A percentile compares a stretch with the other conserved stretches of the same genome.
Conservation (phyloP, 2,797 vertebrate genomes). For the Myiothlypis coronata region DNA sequence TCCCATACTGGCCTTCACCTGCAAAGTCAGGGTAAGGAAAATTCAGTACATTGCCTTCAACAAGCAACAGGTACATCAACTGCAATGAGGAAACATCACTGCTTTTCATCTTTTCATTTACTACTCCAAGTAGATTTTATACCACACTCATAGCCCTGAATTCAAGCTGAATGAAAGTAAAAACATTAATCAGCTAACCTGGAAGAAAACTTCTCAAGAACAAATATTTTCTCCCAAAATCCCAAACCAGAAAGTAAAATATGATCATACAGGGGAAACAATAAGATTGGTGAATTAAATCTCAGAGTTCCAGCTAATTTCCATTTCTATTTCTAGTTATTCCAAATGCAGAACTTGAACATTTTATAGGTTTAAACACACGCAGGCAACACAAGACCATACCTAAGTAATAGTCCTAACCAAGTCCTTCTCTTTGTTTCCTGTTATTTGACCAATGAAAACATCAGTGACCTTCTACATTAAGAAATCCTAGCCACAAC, state of each 20-base stretch:
- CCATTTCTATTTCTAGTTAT: not conserved
- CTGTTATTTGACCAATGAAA: not conserved
- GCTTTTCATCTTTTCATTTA: not conserved
- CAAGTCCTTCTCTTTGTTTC: not conserved
- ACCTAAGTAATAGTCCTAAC: not conserved
- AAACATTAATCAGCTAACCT: not conserved
- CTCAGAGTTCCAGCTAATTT: not conserved
- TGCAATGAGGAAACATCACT: not conserved
- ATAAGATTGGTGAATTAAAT: not conserved
- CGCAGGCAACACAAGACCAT: not conserved
- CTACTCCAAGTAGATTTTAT: not conserved
- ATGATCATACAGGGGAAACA: not conserved
- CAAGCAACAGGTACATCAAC: not conserved
- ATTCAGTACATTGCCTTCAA: not conserved
- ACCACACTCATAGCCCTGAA: not conserved
- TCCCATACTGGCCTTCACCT: slow-evolving; percentile 99
- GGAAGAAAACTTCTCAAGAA: not conserved
- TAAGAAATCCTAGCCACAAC: not conserved
- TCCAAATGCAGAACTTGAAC: not conserved
- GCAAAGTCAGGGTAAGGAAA: not conserved
- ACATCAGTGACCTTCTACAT: not conserved
- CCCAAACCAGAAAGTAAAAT: not conserved
- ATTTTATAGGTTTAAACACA: not conserved
- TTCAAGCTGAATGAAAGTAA: not conserved
- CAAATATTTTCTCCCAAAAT: not conserved